Percentiles rank a stretch among this genome's conserved stretches.
These are phyloP conservation scores for Hylaeus volcanicus DNA, from an alignment of 1,140 invertebrate species.

Conservation along the genomic window DNA sequence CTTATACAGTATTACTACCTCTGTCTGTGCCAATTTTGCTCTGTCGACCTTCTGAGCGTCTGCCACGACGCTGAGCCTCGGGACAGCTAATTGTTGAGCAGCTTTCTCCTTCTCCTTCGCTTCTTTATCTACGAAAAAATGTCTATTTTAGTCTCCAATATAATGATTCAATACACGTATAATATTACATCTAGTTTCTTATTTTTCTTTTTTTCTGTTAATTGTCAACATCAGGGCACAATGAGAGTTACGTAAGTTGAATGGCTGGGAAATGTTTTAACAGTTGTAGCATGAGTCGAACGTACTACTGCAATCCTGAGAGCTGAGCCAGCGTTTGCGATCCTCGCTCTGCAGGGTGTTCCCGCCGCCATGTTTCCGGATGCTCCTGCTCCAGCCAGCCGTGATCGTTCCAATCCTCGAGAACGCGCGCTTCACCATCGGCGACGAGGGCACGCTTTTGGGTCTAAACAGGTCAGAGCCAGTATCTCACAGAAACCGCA, in stretches of 20 bases:
- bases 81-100: slow-evolving; percentile 87
- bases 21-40: slow-evolving; percentile 93
- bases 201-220: no score
- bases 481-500: slow-evolving; percentile 80
- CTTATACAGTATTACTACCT: slow-evolving; percentile 81
- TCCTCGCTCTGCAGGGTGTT: slow-evolving; percentile 89
- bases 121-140: slow-evolving; percentile 84
- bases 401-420: slow-evolving; percentile 93
- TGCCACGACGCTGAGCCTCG: slow-evolving; percentile 93
- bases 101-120: slow-evolving; percentile 87
- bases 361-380: slow-evolving; percentile 87
- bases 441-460: slow-evolving; percentile 95
- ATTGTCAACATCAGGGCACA: no score
- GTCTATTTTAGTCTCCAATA: no score
- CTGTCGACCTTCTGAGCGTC: slow-evolving; percentile 96
- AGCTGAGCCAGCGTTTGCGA: slow-evolving; percentile 95
- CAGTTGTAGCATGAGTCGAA: slow-evolving; percentile 35
- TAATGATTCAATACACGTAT: no score
- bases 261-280: no score
- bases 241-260: no score
- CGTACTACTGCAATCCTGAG: slow-evolving; percentile 94
- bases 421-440: slow-evolving; percentile 96
- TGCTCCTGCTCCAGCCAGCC: slow-evolving; percentile 93
- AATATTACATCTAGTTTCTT: no score
- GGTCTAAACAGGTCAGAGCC: slow-evolving; percentile 84